Conservation (phyloP, 2,113 vertebrate genomes). For the Ctenodactylus gundi region DNA sequence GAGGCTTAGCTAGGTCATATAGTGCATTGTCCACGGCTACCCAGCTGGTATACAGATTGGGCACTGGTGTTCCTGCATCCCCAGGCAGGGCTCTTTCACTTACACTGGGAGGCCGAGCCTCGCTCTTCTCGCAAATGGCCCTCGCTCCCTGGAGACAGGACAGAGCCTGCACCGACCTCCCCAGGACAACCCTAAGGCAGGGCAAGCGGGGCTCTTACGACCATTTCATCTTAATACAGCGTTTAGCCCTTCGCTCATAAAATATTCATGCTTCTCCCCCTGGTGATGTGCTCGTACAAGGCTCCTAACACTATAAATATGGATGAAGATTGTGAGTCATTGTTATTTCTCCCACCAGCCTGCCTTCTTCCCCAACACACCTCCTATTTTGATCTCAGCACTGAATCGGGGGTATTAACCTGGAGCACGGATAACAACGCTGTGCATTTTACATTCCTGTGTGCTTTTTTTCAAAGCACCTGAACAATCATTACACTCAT, state of each 20-base stretch:
- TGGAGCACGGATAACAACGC: neutral
- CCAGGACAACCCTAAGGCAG: neutral
- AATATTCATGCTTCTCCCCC: conserved; percentile 40
- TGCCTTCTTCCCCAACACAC: neutral
- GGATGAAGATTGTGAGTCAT: conserved; percentile 46
- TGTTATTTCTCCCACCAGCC: neutral
- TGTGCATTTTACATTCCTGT: neutral
- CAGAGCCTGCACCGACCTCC: neutral
- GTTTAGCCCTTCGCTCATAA: neutral
- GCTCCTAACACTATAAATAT: conserved; percentile 41
- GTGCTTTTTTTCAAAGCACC: neutral
- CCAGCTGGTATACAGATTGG: neutral
- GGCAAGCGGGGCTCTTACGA: neutral
- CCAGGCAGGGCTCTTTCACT: neutral
- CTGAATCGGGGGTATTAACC: neutral
- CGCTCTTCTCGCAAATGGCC: neutral
- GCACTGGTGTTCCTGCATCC: neutral
- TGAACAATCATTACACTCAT: neutral
- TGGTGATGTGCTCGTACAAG: neutral
- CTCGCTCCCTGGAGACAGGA: neutral
- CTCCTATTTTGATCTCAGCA: neutral
- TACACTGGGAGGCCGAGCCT: neutral
- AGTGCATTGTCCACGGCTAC: neutral
- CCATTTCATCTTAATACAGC: conserved; percentile 10
- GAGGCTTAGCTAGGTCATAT: neutral